Evolutionary conservation across 2,797 vertebrate genomes (phyloP).

Genomic region (Ataeniobius toweri): DNA sequence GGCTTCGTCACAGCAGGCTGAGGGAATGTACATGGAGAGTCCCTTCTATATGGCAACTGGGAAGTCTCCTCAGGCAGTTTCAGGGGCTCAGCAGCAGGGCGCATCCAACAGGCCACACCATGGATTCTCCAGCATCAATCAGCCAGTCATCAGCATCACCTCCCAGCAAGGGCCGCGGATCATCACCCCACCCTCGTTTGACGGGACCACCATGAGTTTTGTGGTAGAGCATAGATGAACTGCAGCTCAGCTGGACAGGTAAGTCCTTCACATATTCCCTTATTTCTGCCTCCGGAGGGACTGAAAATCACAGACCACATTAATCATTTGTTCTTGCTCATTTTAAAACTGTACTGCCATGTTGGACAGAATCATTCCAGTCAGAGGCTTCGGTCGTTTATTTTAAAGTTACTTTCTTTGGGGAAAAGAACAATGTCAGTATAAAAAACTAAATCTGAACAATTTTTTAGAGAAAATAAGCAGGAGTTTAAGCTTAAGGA

Average conservation of each 20-base stretch:
- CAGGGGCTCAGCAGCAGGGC: slow-evolving; percentile 57
- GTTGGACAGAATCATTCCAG: background rate
- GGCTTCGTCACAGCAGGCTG: slow-evolving; percentile 57
- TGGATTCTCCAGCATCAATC: slow-evolving; percentile 73
- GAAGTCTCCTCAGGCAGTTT: slow-evolving; percentile 57
- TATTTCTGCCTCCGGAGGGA: background rate
- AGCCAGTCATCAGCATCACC: slow-evolving; percentile 90
- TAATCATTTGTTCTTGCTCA: background rate
- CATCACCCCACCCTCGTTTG: slow-evolving; percentile 92
- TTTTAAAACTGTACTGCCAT: background rate
- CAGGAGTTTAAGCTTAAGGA: background rate
- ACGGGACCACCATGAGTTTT: slow-evolving; percentile 98
- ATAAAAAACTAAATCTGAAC: background rate
- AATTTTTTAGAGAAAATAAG: background rate
- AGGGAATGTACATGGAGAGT: slow-evolving; percentile 82
- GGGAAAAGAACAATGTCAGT: background rate
- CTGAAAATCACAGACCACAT: background rate
- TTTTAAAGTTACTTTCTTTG: background rate
- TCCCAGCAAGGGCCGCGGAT: slow-evolving; percentile 92
- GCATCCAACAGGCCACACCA: slow-evolving; percentile 39
- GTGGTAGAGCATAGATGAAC: slow-evolving; percentile 94
- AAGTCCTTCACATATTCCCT: slow-evolving; percentile 31
- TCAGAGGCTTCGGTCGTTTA: background rate
- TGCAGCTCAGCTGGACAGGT: slow-evolving; percentile 38
- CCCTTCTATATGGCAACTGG: slow-evolving; percentile 89